These are phyloP conservation scores for Toxostoma redivivum DNA, from an alignment of 2,113 vertebrate species.

Conservation along the genomic window DNA sequence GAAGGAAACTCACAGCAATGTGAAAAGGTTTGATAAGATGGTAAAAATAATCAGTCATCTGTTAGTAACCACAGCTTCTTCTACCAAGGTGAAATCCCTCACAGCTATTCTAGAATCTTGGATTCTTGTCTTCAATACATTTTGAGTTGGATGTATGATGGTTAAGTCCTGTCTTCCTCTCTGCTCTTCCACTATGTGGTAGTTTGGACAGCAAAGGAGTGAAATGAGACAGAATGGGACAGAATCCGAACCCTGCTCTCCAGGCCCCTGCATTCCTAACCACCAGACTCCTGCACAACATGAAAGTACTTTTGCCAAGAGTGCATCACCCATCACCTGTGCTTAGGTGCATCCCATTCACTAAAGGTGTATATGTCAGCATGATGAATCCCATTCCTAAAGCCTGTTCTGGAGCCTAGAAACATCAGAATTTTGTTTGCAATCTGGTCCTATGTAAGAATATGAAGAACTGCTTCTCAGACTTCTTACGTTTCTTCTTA, in stretches of 20 bases:
- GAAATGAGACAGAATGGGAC: not conserved
- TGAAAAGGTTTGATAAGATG: not conserved
- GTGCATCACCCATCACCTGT: not conserved
- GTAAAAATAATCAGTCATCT: not conserved
- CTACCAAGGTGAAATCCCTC: not conserved
- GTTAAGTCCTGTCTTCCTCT: not conserved
- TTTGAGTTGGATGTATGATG: not conserved
- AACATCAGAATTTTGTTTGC: not conserved
- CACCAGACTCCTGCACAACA: not conserved
- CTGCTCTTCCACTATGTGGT: not conserved
- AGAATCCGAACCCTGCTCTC: not conserved
- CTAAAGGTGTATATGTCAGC: not conserved
- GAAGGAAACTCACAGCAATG: not conserved
- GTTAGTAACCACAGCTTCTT: not conserved
- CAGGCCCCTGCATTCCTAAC: not conserved
- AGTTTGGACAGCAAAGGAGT: not conserved
- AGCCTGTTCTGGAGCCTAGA: not conserved
- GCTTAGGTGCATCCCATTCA: not conserved
- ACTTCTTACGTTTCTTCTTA: not conserved
- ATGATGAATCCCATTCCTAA: not conserved
- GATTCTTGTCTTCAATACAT: not conserved
- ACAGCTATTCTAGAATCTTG: not conserved
- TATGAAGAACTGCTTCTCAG: not conserved
- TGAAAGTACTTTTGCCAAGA: not conserved
- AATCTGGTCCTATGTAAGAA: not conserved